Base-by-base conservation (phyloP, 2,113 vertebrate genomes). In the Solea senegalensis region DNA sequence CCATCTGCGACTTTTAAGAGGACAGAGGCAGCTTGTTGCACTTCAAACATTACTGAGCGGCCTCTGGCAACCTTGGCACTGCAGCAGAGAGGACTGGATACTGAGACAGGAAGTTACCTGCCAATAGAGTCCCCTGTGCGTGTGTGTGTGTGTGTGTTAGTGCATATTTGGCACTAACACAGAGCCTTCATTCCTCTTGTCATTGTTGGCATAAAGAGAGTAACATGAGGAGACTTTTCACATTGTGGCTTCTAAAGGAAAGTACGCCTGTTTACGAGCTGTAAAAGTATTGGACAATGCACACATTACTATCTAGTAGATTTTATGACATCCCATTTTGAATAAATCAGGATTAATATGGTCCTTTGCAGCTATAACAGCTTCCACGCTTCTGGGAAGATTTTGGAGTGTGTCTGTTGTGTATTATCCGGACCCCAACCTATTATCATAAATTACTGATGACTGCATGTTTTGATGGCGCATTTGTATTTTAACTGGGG, bases 1-100 rank as follows among this genome's bases (percentile, higher is more conserved):
- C 88, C 82, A 86, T 89, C 85, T 87, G 88, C 11, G 73, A 83
- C 85, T 69, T 66, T 79, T 57, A 80, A 26, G 69, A 81, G 82
- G 67, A 84, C 72, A 78, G 83, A 82, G 67, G 74, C 7, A 54
- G 66, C 88, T 86, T 88, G 83, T 89, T 85, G 73, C 72, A 86
- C 86, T 85, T 90, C 83, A 91, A 90, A 91, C 45, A 43, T 65
- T 71, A 48, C 68, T 12, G 34, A 70, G 69, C 70, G 54, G 74
- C 74, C 78, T 76, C 61, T 11, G 55, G 69, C 76, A 78, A 61
- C 70, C 53, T 72, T 84, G 85, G 87, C 80, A 10, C 61, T 50
- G 53, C 58, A 66, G 72, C 63, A 76, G 51, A 80, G 67, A 58
- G 48, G 53, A 78, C 63, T 65, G 82, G 80, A 83, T 69, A 78